Conservation (phyloP, 53 echinoderm and acorn worm species). For the Luidia sarsii region DNA sequence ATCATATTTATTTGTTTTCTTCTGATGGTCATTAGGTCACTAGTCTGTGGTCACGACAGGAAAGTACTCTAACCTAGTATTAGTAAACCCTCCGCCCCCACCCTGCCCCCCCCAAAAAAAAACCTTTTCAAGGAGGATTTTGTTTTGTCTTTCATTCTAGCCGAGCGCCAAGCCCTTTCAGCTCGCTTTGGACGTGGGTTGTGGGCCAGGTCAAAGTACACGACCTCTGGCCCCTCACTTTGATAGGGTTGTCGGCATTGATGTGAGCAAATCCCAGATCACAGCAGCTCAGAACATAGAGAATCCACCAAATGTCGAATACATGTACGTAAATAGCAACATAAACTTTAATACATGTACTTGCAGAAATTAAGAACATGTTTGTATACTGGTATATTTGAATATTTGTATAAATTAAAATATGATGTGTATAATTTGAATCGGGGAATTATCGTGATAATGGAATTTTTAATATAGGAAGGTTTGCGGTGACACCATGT, state of each 20-base stretch:
- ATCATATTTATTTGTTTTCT: too few species aligned
- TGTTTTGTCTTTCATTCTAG: background rate
- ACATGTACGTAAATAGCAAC: slow-evolving; percentile 16
- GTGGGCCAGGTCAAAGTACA: slow-evolving; percentile 35
- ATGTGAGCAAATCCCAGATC: slow-evolving; percentile 51
- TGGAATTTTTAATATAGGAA: too few species aligned
- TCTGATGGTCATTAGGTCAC: too few species aligned
- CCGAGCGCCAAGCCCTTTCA: slow-evolving; percentile 60
- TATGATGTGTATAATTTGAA: too few species aligned
- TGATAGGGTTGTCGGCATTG: slow-evolving; percentile 49
- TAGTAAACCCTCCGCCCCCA: too few species aligned
- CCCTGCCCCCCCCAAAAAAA: too few species aligned
- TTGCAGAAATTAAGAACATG: background rate
- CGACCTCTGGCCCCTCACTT: slow-evolving; percentile 52
- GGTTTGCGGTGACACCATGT: too few species aligned
- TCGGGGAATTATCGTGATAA: too few species aligned
- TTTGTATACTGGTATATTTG: background rate
- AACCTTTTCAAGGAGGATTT: background rate
- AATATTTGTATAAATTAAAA: too few species aligned
- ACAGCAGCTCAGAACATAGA: background rate
- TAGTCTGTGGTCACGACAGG: too few species aligned
- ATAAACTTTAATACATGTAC: background rate
- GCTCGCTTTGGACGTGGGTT: slow-evolving; percentile 44
- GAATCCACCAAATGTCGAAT: slow-evolving; percentile 36
- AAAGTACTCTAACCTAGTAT: too few species aligned